A percentile compares a stretch with the other conserved stretches of the same genome.
Conservation (phyloP, 2,888 invertebrate genomes). For the Lepidonotus clava region DNA sequence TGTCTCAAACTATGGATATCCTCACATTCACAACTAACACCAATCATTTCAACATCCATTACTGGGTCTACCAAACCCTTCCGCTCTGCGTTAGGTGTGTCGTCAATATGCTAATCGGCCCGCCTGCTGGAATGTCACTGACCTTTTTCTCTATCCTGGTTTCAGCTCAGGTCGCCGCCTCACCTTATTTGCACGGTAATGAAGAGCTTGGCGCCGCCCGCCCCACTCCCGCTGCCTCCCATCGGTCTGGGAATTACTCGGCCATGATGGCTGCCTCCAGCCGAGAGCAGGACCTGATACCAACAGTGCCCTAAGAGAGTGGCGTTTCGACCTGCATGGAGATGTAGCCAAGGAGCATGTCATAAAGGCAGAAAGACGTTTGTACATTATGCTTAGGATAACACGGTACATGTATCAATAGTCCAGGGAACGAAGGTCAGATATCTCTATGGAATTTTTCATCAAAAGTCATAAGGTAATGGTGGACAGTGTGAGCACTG, state of each 20-base stretch:
- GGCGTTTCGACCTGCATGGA: background rate
- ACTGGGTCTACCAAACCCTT: too few species aligned
- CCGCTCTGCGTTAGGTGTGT: too few species aligned
- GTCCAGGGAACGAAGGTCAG: background rate
- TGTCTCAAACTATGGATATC: too few species aligned
- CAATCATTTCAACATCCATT: too few species aligned
- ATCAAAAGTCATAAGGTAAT: background rate
- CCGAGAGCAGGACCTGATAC: background rate
- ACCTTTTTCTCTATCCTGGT: background rate
- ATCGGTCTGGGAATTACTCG: too few species aligned
- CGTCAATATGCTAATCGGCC: too few species aligned
- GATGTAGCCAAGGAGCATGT: background rate
- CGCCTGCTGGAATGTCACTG: background rate
- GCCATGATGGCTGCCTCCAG: background rate
- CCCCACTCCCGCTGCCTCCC: too few species aligned
- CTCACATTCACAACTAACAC: too few species aligned
- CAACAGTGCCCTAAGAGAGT: background rate
- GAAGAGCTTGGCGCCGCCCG: background rate
- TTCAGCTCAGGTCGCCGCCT: background rate
- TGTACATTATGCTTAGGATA: background rate
- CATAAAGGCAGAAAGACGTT: background rate
- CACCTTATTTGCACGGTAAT: conserved; percentile 8
- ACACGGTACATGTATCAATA: background rate
- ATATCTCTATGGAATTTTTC: background rate
- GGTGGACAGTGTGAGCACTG: background rate